Evolutionary conservation across 2,113 vertebrate species (phyloP), one percentile per base, ranked within the genome.

Genomic region (Gavialis gangeticus): DNA sequence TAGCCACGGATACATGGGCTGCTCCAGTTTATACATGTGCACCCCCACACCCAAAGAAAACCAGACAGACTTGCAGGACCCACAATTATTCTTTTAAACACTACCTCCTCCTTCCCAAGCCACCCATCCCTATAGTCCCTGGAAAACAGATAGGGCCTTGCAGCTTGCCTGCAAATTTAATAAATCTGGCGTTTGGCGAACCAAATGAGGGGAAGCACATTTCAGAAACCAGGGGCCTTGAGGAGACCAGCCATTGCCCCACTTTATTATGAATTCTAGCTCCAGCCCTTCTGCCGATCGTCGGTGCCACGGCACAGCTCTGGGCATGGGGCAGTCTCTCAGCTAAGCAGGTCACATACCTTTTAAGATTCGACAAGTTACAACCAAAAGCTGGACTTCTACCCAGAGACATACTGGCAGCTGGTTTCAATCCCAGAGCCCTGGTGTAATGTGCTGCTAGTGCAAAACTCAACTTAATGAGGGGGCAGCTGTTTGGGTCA

Each of bases 101-200:
- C n/a, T 73, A 79, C 84, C 84, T 93, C 89, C 95, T 94, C 75
- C 75, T 91, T 76, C 67, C 55, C 56, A 82, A 73, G 88, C 88
- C 63, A 11, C 75, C 79, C 57, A 3, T 94, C 94, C 79, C 82
- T 60, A 19, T 76, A 89, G 79, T 5, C 79, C 90, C 90, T 95
- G 88, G 86, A 58, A 96, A 95, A 94, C 86, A 96, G 94, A 94
- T 89, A 90, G 73, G 46, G 90, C 60, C 75, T 54, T 79, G 91
- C 84, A 90, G 84, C 55, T 79, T 8, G 13, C 60, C 84, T 85
- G 79, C 0, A 1, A 87, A 67, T 67, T 94, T 66, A 81, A 60
- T 25, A 83, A 76, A 75, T 64, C 86, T 62, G 57, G 34, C 15
- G 25, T 60, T 67, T 60, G 85, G 3, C 37, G 73, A 59, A 18